Conservation (phyloP, 1,140 invertebrate genomes). For the Zaprionus inermis region DNA sequence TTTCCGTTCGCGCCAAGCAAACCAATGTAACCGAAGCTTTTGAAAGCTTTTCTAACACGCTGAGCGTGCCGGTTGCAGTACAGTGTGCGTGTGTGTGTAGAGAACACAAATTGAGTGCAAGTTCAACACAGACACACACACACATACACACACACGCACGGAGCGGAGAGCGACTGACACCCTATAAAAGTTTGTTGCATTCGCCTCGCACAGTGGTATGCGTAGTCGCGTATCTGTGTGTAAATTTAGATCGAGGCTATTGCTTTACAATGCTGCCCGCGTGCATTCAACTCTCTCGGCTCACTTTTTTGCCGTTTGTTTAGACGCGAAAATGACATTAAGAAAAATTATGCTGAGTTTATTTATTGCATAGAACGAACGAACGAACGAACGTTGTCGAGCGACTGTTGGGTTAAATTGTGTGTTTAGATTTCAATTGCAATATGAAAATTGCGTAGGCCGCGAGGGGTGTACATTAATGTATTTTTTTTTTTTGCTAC, state of each 20-base stretch:
- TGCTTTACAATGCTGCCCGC: conserved; percentile 79
- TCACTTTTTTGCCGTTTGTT: conserved; percentile 42
- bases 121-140: conserved; percentile 60
- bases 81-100: conserved; percentile 5
- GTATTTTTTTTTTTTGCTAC: conserved; percentile 28
- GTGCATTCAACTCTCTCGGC: conserved; percentile 73
- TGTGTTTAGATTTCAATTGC: conserved; percentile 51
- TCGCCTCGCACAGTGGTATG: conserved; percentile 31
- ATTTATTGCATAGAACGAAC: conserved; percentile 53
- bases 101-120: conserved; percentile 72
- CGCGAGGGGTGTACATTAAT: conserved; percentile 21
- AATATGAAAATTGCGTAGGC: conserved; percentile 65
- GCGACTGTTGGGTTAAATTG: conserved; percentile 11
- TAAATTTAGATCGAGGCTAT: conserved; percentile 83
- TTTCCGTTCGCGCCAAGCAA: conserved; percentile 56
- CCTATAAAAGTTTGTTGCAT: conserved; percentile 13
- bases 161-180: conserved; percentile 20
- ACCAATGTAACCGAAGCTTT: conserved; percentile 4
- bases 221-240: conserved; percentile 63
- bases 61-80: neutral
- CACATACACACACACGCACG: conserved; percentile 38
- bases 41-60: conserved; percentile 6
- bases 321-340: conserved; percentile 54
- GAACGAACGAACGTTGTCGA: neutral
- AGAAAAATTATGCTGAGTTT: conserved; percentile 75